Evolutionary conservation across 2,797 vertebrate species (phyloP), one percentile per base, ranked within the genome.

Genomic region (Spheniscus humboldti): DNA sequence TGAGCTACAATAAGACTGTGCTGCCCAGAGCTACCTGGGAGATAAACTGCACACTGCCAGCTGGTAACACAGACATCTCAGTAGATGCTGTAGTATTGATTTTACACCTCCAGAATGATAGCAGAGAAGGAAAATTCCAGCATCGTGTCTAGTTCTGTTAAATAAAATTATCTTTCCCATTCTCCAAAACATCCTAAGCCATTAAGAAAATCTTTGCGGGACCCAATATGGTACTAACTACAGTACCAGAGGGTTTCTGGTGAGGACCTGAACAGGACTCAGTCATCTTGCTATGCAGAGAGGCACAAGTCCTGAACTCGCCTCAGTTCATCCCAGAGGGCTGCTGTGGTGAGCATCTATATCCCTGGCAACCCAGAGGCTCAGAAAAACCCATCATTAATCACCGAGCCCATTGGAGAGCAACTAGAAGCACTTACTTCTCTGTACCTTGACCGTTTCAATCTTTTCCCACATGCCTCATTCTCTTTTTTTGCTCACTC

Each of bases 381-480:
- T 50, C 64, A 57, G 55, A 67, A 86, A 94, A 92, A 8, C 12
- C n/a, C 30, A 16, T 55, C 79, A 68, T 78, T 60, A 80, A 86
- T 90, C 82, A 86, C 66, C 7, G 9, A 81, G 48, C 12, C 35
- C 7, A 1, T 4, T 78, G 57, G 48, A 92, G 37, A 94, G 72
- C 31, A 50, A 41, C 67, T 74, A 79, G 81, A 55, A 95, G 81
- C 72, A 88, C 64, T 89, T 80, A 88, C 20, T 93, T 71, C 53
- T 83, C 78, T 55, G n/a, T 77, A 52, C 67, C 64, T 92, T 3
- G 2, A 56, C n/a, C 3, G 3, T 77, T 47, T 90, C 81, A 45
- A 0, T 83, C 68, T 92, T 92, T 94, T 88, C 91, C 91, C 92
- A 91, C 74, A 59, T 76, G 84, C 56, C 52, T 96, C 72, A 39